Base-by-base conservation (phyloP, 1,140 invertebrate genomes). In the Saxidomus purpurata region DNA sequence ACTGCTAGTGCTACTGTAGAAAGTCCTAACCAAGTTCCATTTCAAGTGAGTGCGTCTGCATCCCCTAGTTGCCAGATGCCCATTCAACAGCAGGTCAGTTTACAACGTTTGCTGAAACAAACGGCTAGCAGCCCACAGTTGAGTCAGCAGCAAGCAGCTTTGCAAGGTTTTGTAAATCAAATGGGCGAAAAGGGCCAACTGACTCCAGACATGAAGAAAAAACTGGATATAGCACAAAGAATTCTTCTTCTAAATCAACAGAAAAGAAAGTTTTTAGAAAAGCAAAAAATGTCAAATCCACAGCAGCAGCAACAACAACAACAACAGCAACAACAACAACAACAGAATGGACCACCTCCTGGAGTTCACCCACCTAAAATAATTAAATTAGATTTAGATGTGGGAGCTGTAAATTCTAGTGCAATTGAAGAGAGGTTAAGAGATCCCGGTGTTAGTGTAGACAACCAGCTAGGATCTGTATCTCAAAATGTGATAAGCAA, bases 401-500 rank as follows among this genome's bases (percentile, higher is more conserved):
- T 49, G 9, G 76, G 38, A 1, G 17, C 86, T 34, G 31, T n/a
- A n/a, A 9, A 69, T 38, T 88, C 74, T 67, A 69, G 76, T 67
- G 38, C 34, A 55, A 63, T 83, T 28, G 69, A 76, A 34, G 61
- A 83, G 28, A 71, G 63, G 40, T 43, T 89, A 38, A 28, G 36
- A 43, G 79, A 89, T 38, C 49, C 79, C n/a, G 25, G 0, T 2
- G 28, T 67, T 9, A 83, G 47, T 59, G 47, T 76, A 38, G 71
- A 89, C 71, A 83, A n/a, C n/a, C 79, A 38, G 38, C 28, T 89
- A 43, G 79, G 47, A 25, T 47, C 59, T 49, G 81, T 89, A 22
- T 77, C 87, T 17, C 40, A 89, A 61, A 83, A 71, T 76, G 61
- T 89, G 63, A 76, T 89, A 63, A 71, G 81, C n/a, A 77, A 76